Evolutionary conservation across 2,888 invertebrate genomes (phyloP).

Genomic region (Dexiosoma caninum): DNA sequence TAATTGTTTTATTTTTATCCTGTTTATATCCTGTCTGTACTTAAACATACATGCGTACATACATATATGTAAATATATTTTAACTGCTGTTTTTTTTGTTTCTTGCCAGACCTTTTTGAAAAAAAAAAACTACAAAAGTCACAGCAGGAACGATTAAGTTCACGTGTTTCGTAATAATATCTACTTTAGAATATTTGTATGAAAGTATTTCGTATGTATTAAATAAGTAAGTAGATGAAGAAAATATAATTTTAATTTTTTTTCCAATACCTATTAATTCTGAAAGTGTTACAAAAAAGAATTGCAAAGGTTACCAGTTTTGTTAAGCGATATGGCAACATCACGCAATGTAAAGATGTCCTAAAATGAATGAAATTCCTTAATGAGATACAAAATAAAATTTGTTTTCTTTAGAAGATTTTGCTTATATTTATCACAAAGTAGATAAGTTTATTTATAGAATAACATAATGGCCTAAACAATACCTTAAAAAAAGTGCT

Average conservation of each 20-base stretch:
- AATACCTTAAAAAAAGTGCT: no score
- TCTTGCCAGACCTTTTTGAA: conserved; percentile 34
- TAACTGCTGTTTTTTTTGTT: conserved; percentile 35
- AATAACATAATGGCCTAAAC: no score
- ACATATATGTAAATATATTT: neutral
- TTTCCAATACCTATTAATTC: neutral
- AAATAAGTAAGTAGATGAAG: neutral
- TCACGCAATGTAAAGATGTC: no score
- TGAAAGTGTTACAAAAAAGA: neutral
- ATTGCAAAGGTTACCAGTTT: no score
- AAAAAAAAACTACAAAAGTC: conserved; percentile 10
- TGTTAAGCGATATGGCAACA: no score
- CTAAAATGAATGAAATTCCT: no score
- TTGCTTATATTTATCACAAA: no score
- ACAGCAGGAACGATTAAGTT: conserved; percentile 59
- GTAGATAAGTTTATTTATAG: no score
- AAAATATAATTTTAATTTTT: neutral
- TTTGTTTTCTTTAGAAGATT: no score
- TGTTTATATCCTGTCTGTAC: conserved; percentile 45
- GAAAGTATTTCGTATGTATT: neutral
- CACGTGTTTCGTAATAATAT: conserved; percentile 46
- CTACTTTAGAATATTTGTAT: neutral
- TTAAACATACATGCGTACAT: neutral
- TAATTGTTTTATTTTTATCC: conserved; percentile 63
- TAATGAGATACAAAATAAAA: no score